Percentiles rank a stretch among this genome's conserved stretches.
phyloP scores from a whole-genome alignment of 2,113 vertebrate species.

The Rhinolophus sinicus region DNA sequence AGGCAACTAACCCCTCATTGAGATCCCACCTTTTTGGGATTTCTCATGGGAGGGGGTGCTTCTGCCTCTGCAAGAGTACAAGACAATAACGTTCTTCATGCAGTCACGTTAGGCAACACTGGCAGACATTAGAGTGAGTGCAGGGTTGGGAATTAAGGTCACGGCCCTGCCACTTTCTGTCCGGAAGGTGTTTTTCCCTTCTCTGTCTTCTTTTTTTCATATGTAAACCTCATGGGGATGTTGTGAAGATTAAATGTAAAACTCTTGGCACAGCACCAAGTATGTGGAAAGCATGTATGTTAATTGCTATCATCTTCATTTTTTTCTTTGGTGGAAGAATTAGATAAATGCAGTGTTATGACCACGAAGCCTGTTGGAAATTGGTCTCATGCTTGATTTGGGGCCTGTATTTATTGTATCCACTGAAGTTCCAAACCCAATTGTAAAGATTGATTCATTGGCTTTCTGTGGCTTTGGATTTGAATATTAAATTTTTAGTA shows the following conservation, averaged over 20 bases:
- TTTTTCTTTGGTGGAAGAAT: constrained; percentile 16
- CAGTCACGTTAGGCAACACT: not conserved
- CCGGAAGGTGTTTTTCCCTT: not conserved
- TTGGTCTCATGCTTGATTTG: not conserved
- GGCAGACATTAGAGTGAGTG: not conserved
- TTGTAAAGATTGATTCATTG: constrained; percentile 1
- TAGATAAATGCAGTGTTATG: not conserved
- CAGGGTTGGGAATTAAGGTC: not conserved
- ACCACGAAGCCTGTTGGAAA: not conserved
- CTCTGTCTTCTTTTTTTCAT: not conserved
- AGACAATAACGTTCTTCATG: not conserved
- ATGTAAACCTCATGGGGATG: not conserved
- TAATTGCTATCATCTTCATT: not conserved
- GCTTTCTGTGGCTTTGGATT: not conserved
- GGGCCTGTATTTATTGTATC: not conserved
- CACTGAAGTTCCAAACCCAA: not conserved
- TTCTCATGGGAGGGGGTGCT: not conserved
- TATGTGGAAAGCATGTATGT: not conserved
- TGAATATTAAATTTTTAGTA: constrained; percentile 13
- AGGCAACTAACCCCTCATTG: not conserved
- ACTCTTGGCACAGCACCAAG: not conserved
- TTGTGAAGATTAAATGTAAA: not conserved
- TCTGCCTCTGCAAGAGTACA: not conserved
- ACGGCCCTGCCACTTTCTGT: not conserved
- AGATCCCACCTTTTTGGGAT: not conserved